A percentile compares a stretch with the other conserved stretches of the same genome.
phyloP scores from a whole-genome alignment of 2,888 invertebrate species.

The Hydraecia micacea region DNA sequence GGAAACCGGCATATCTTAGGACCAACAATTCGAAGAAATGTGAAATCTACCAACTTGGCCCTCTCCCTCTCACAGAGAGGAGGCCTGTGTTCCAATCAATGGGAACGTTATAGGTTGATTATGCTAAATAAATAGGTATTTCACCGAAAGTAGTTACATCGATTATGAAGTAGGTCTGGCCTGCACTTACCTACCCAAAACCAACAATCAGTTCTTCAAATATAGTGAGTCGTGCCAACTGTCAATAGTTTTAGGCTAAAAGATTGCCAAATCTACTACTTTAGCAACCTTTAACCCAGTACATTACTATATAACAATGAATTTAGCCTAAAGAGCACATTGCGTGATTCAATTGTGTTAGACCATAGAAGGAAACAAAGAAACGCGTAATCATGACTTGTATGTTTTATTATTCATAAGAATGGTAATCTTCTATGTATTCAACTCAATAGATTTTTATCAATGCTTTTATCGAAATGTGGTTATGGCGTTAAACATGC shows the following conservation, averaged over 20 bases:
- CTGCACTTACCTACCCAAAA: not conserved
- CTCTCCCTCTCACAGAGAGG: too few species aligned
- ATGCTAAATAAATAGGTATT: too few species aligned
- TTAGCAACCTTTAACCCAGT: conserved; percentile 45
- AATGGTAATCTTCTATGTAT: too few species aligned
- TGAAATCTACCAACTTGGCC: too few species aligned
- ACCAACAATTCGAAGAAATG: too few species aligned
- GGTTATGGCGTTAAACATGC: not conserved
- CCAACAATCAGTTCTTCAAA: not conserved
- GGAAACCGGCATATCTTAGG: too few species aligned
- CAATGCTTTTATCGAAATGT: conserved; percentile 27
- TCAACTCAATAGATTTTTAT: too few species aligned
- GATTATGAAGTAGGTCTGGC: not conserved
- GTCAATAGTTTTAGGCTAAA: conserved; percentile 16
- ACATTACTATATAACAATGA: conserved; percentile 36
- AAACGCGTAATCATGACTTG: conserved; percentile 45
- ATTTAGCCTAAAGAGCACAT: conserved; percentile 59
- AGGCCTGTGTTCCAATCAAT: too few species aligned
- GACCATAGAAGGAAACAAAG: conserved; percentile 50
- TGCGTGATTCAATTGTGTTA: conserved; percentile 61
- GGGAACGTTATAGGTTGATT: too few species aligned
- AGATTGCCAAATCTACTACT: conserved; percentile 33
- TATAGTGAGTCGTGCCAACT: not conserved
- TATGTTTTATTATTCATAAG: conserved; percentile 39
- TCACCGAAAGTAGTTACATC: too few species aligned